phyloP scores from a whole-genome alignment of 2,113 vertebrate species.

The Corydoras maculifer region DNA sequence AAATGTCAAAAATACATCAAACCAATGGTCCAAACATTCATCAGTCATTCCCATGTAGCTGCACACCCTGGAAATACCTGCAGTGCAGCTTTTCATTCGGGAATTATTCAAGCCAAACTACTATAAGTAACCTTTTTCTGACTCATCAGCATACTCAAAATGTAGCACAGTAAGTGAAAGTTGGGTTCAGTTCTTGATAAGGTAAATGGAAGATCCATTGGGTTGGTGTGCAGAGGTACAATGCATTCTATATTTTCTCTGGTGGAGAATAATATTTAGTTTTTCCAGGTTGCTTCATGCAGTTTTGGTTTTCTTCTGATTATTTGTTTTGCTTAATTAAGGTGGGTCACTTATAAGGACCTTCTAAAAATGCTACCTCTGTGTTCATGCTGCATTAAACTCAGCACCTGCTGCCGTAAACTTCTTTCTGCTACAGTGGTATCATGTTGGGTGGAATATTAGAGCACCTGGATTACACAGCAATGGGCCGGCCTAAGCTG shows the following conservation, averaged over 20 bases:
- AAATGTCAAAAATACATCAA: too few relatives aligned
- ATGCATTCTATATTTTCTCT: neutral
- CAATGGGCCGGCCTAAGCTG: neutral
- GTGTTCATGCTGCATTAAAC: neutral
- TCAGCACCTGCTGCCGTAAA: neutral
- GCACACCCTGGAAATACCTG: too few relatives aligned
- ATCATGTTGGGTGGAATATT: neutral
- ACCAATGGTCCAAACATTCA: too few relatives aligned
- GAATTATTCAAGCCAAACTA: neutral
- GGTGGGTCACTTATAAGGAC: neutral
- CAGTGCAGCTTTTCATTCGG: neutral
- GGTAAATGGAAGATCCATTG: neutral
- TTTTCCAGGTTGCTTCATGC: neutral
- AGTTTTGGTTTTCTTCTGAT: neutral
- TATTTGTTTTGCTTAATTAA: neutral
- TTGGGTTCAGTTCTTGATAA: too few relatives aligned
- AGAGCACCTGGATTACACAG: neutral
- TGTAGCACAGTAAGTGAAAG: neutral
- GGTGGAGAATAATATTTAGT: neutral
- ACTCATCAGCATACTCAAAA: constrained; percentile 9
- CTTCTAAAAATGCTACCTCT: neutral
- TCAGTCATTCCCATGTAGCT: too few relatives aligned
- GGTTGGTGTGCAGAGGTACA: neutral
- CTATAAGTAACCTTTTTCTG: neutral
- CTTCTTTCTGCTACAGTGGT: neutral